These are phyloP conservation scores for Mythimna albipuncta DNA, from an alignment of 2,888 invertebrate genomes.

Conservation along the genomic window DNA sequence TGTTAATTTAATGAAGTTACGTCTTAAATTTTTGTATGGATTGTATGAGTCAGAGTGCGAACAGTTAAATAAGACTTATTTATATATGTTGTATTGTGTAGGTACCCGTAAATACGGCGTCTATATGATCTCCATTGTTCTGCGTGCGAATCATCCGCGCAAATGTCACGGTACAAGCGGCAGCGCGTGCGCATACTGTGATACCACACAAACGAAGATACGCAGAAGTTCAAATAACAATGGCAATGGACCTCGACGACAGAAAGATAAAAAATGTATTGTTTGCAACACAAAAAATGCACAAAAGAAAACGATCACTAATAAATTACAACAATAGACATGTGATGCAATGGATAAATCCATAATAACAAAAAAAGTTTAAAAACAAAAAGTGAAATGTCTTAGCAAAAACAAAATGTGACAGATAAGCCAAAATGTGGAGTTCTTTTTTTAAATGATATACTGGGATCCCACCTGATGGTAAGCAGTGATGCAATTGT, in stretches of 20 bases:
- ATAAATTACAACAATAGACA: too few relatives aligned
- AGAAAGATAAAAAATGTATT: too few relatives aligned
- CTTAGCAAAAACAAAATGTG: too few relatives aligned
- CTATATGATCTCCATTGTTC: constrained; percentile 61
- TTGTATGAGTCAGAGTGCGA: constrained; percentile 43
- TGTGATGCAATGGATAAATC: too few relatives aligned
- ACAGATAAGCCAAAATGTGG: too few relatives aligned
- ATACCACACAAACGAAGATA: constrained; percentile 3
- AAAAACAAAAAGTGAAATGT: too few relatives aligned
- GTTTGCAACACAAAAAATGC: too few relatives aligned
- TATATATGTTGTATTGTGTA: constrained; percentile 35
- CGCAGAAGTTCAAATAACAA: constrained; percentile 26
- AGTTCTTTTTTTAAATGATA: too few relatives aligned
- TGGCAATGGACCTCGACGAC: background rate
- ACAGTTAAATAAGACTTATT: constrained; percentile 52
- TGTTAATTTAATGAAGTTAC: constrained; percentile 8
- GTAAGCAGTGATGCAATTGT: too few relatives aligned
- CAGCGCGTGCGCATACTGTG: constrained; percentile 59
- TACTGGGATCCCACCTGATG: too few relatives aligned
- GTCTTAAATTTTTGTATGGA: constrained; percentile 13
- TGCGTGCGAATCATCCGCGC: constrained; percentile 62
- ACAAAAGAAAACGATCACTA: too few relatives aligned
- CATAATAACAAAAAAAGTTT: too few relatives aligned
- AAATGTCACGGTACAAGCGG: constrained; percentile 68
- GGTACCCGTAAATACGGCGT: constrained; percentile 38